These are phyloP conservation scores for Mobula hypostoma DNA, from an alignment of 2,113 vertebrate species.

Conservation along the genomic window DNA sequence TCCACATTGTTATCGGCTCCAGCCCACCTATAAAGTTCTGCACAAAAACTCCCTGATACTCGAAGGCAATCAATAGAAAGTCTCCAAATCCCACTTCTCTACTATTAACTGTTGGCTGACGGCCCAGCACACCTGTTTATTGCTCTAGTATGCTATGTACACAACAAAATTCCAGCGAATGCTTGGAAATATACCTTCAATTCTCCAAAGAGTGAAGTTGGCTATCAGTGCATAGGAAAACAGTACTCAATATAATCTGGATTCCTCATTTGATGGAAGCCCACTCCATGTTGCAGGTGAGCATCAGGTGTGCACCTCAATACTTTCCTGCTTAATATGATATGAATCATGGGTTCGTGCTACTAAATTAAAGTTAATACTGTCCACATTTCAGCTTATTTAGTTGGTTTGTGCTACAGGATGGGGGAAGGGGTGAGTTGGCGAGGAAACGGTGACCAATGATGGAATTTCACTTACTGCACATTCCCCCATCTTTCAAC, in stretches of 20 bases:
- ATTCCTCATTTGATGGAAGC: background rate
- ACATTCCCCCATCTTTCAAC: background rate
- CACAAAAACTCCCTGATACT: background rate
- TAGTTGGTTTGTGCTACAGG: background rate
- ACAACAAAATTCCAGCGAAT: conserved; percentile 5
- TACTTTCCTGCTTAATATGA: too few species aligned
- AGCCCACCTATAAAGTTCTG: background rate
- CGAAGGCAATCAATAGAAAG: background rate
- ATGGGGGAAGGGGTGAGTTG: background rate
- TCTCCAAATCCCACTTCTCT: background rate
- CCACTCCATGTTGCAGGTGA: background rate
- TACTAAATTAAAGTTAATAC: background rate
- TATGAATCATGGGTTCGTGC: background rate
- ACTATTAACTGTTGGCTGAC: conserved; percentile 9
- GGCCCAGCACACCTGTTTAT: conserved; percentile 11
- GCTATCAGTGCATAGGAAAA: background rate
- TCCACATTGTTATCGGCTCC: background rate
- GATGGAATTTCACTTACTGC: background rate
- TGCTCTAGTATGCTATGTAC: background rate
- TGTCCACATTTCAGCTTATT: background rate
- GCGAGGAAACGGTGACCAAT: background rate
- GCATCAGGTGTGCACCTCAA: background rate
- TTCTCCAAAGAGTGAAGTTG: background rate
- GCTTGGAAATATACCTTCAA: background rate
- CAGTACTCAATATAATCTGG: too few species aligned